Percentiles rank a stretch among this genome's conserved stretches.
phyloP scores from a whole-genome alignment of 2,888 invertebrate species.

The Leptinotarsa peninsularis region DNA sequence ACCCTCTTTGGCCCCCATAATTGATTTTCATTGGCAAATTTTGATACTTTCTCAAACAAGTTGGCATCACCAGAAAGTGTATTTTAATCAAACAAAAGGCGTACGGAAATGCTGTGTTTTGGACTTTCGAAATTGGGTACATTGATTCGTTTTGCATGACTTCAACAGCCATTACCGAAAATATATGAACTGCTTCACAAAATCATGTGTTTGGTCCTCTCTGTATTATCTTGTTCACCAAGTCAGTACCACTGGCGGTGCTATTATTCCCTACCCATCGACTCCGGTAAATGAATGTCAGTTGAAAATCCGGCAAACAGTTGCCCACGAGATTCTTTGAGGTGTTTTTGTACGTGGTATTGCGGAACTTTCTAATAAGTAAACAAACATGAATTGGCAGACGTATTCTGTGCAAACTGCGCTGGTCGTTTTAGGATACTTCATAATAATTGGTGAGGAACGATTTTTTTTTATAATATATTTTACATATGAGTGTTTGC shows the following conservation, averaged over 20 bases:
- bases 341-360: neutral
- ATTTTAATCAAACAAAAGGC: too few species aligned
- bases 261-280: slow-evolving; percentile 7
- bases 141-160: too few species aligned
- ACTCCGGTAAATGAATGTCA: slow-evolving; percentile 20
- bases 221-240: neutral
- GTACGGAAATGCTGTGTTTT: too few species aligned
- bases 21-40: too few species aligned
- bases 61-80: too few species aligned
- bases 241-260: neutral
- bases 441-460: slow-evolving; percentile 60
- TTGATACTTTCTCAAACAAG: too few species aligned
- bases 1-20: too few species aligned
- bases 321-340: slow-evolving; percentile 36
- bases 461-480: neutral
- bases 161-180: too few species aligned
- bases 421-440: slow-evolving; percentile 62
- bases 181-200: too few species aligned
- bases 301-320: slow-evolving; percentile 28
- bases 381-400: slow-evolving; percentile 48
- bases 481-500: neutral
- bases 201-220: neutral
- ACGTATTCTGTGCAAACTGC: slow-evolving; percentile 57
- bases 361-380: slow-evolving; percentile 35
- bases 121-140: too few species aligned